A percentile compares a stretch with the other conserved stretches of the same genome.
phyloP scores from a whole-genome alignment of 2,113 vertebrate species.

The Saguinus imperator region DNA sequence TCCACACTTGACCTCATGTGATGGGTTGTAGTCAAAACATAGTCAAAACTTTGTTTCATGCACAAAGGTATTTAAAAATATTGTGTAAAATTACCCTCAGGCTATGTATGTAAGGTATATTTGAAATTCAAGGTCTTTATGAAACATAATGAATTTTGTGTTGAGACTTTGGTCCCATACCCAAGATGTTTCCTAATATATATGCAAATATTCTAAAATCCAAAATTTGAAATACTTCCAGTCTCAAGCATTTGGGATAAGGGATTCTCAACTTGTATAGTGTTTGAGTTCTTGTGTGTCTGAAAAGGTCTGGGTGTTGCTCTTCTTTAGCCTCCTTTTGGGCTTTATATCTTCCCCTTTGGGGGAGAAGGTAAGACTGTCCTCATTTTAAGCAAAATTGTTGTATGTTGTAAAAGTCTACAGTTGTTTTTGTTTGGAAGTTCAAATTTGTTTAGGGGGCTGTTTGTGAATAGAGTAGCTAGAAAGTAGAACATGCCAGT shows the following conservation, averaged over 20 bases:
- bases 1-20: background rate
- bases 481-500: background rate
- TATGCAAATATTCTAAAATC: background rate
- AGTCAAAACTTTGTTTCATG: background rate
- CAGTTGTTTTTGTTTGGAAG: background rate
- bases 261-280: background rate
- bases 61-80: background rate
- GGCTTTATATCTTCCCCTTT: background rate
- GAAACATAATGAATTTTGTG: background rate
- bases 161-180: background rate
- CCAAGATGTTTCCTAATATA: background rate
- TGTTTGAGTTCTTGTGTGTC: background rate
- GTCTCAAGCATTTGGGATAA: background rate
- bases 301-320: background rate
- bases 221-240: background rate
- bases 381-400: slow-evolving; percentile 30
- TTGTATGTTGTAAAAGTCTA: background rate
- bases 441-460: background rate
- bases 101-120: background rate
- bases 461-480: background rate
- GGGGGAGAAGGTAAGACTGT: background rate
- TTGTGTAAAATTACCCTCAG: background rate
- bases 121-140: background rate
- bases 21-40: background rate
- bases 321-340: background rate